Evolutionary conservation across 2,888 invertebrate species (phyloP), one percentile per base, ranked within the genome.

Genomic region (Andrena marginata): DNA sequence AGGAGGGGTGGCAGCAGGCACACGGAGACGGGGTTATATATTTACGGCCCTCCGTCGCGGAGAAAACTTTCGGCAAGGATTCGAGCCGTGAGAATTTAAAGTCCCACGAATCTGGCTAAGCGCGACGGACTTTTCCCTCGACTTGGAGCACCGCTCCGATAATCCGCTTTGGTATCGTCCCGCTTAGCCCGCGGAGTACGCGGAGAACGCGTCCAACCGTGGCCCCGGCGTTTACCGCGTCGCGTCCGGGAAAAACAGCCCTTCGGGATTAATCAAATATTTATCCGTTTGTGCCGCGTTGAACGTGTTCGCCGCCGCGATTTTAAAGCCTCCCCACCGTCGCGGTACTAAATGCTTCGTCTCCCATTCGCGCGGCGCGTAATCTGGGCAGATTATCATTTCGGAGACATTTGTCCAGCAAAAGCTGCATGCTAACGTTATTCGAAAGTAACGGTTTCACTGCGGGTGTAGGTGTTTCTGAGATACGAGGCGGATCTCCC

Each of bases 21-120:
- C 63, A 48, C 42, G 33, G 54, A 20, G 59, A 4, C 54, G 54
- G 62, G 70, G 72, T 76, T 88, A 84, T 88, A 82, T 87, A 88
- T 88, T 88, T 88, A 89, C 87, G 85, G 76, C 26, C 31, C 65
- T 80, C 60, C 75, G 77, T 54, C 70, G 69, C 77, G 70, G 79
- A 76, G 87, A 86, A 89, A 89, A 87, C 79, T 89, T 88, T 85
- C 77, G 82, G 77, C 60, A 68, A 73, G 80, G 80, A 88, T 84
- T 85, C 87, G 89, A 87, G 80, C 77, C 84, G 83, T 88, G 86
- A 85, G 85, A 87, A 90, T 90, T 90, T 89, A 88, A 89, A 88
- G 85, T 88, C 84, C 81, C 80, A 64, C 78, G 87, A 85, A 88
- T 87, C 89, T 88, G 83, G 79, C 49, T 83, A 86, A 89, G 89